Conservation (phyloP, 2,113 vertebrate genomes). For the Rhinoderma darwinii region DNA sequence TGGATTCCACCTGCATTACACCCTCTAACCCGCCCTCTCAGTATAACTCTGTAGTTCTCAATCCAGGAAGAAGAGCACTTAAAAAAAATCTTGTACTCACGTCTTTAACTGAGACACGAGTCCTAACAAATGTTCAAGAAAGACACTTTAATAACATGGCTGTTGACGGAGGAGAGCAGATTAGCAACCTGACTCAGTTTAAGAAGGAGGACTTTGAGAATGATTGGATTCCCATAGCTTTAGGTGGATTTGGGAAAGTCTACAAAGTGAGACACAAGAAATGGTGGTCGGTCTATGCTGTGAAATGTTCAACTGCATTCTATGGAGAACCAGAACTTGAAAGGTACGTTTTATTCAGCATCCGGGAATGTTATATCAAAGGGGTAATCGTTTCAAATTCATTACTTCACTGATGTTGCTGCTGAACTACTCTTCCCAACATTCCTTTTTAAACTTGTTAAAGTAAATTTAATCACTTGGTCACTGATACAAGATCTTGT, state of each 20-base stretch:
- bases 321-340: constrained; percentile 61
- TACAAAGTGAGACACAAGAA: constrained; percentile 81
- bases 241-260: constrained; percentile 78
- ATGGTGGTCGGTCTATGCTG: constrained; percentile 74
- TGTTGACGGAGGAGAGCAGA: not conserved
- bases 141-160: constrained; percentile 57
- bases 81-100: not conserved
- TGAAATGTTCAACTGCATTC: constrained; percentile 75
- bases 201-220: constrained; percentile 80
- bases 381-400: no score
- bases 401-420: no score
- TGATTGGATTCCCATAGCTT: constrained; percentile 77
- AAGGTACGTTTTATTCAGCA: constrained; percentile 25
- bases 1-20: constrained; percentile 10
- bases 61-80: constrained; percentile 39
- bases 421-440: no score
- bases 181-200: constrained; percentile 70
- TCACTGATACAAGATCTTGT: no score
- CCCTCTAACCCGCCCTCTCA: constrained; percentile 3
- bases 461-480: no score
- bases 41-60: not conserved
- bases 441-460: no score
- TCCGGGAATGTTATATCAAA: no score
- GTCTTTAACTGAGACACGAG: not conserved
- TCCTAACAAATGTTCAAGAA: not conserved